A percentile compares a stretch with the other conserved stretches of the same genome.
Conservation (phyloP, 2,797 vertebrate genomes). For the Myripristis jacobus region DNA sequence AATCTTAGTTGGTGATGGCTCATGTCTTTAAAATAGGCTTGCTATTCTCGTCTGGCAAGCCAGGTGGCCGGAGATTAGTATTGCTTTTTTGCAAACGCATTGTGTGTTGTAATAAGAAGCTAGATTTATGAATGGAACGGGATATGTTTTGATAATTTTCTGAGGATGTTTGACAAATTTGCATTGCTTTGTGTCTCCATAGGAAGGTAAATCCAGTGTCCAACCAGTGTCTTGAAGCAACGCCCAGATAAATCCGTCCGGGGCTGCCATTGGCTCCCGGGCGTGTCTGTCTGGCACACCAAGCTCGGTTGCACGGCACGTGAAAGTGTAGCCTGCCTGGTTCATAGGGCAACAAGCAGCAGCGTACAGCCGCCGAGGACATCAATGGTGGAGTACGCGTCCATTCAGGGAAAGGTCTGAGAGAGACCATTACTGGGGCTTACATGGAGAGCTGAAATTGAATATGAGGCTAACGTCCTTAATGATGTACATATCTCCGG, state of each 20-base stretch:
- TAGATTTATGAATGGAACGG: slow-evolving; percentile 35
- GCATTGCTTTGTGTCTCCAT: not conserved
- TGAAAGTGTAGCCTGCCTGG: slow-evolving; percentile 61
- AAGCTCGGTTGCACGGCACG: slow-evolving; percentile 66
- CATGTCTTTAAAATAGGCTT: not conserved
- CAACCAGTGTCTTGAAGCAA: slow-evolving; percentile 11
- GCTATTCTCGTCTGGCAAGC: not conserved
- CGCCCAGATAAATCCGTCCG: accelerated
- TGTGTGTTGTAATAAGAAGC: too few species aligned
- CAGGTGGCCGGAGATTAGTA: not conserved
- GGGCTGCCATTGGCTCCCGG: slow-evolving; percentile 56
- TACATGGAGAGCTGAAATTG: slow-evolving; percentile 84
- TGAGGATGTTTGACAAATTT: slow-evolving; percentile 16
- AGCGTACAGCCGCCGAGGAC: slow-evolving; percentile 62
- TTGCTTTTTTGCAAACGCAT: too few species aligned
- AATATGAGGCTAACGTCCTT: slow-evolving; percentile 79
- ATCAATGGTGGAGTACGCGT: slow-evolving; percentile 77
- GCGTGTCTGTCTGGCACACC: not conserved
- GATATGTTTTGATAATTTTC: slow-evolving; percentile 23
- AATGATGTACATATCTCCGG: slow-evolving; percentile 83
- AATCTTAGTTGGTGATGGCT: not conserved
- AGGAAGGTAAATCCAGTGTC: not conserved
- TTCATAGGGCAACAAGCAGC: slow-evolving; percentile 71
- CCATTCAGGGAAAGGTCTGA: slow-evolving; percentile 79
- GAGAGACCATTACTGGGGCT: slow-evolving; percentile 73